Conservation (phyloP, 2,888 invertebrate species). For the Ethmia dodecea region DNA sequence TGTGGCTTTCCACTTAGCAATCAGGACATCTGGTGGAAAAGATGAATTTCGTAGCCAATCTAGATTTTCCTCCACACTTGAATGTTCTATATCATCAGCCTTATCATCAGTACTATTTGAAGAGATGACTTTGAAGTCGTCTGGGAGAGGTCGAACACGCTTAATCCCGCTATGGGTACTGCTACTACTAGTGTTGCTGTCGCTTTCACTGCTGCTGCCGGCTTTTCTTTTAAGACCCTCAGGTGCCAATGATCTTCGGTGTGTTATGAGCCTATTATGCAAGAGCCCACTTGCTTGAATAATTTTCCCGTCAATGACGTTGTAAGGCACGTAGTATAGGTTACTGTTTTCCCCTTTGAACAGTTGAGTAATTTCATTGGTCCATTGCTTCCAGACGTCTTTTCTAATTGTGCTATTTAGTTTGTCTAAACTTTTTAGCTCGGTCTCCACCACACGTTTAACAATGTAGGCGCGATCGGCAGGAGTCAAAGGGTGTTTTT, state of each 20-base stretch:
- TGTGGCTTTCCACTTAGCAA: too few species aligned
- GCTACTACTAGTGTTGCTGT: slow-evolving; percentile 1
- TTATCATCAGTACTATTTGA: too few species aligned
- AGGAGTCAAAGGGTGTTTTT: too few species aligned
- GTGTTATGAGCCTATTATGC: slow-evolving; percentile 1
- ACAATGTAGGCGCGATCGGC: too few species aligned
- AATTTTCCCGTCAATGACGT: slow-evolving; percentile 3
- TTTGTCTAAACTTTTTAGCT: not conserved
- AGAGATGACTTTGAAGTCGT: too few species aligned
- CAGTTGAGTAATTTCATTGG: not conserved
- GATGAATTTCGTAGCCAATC: too few species aligned
- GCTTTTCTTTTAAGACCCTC: not conserved
- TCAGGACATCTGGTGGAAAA: too few species aligned
- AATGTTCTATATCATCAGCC: too few species aligned
- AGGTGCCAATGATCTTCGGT: not conserved
- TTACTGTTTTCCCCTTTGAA: not conserved
- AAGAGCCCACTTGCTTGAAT: slow-evolving; percentile 3
- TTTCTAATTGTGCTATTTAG: not conserved
- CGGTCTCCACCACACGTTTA: not conserved
- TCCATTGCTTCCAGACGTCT: not conserved
- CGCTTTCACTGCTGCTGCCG: not conserved
- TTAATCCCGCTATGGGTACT: not conserved
- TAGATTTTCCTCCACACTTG: too few species aligned
- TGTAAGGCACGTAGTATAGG: not conserved
- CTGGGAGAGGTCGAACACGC: not conserved